A percentile compares a stretch with the other conserved stretches of the same genome.
These are phyloP conservation scores for Rhinoraja longicauda DNA, from an alignment of 2,797 vertebrate genomes.

Conservation along the genomic window DNA sequence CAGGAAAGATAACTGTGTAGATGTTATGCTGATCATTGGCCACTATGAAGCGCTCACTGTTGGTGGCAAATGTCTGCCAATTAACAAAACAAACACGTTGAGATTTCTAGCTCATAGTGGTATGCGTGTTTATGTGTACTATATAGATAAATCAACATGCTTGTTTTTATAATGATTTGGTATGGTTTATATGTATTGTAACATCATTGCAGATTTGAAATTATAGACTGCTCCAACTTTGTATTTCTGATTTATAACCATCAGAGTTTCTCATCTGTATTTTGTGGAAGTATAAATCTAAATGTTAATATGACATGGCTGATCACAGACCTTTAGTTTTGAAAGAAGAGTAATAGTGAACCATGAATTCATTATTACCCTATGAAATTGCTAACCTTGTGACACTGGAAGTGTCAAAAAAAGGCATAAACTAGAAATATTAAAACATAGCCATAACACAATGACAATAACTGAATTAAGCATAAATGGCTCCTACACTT, in stretches of 20 bases:
- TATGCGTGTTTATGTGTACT: no score
- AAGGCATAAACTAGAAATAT: no score
- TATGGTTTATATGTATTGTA: background rate
- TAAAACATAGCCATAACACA: no score
- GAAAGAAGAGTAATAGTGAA: background rate
- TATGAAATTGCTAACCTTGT: background rate
- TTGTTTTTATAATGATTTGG: background rate
- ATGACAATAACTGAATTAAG: no score
- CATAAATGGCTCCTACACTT: no score
- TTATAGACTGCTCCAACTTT: background rate
- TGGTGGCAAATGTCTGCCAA: no score
- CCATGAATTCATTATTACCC: background rate
- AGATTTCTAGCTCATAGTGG: background rate
- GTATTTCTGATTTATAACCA: background rate
- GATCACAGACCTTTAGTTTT: background rate
- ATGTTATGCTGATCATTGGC: no score
- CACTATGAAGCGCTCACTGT: no score
- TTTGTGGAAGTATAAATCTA: background rate
- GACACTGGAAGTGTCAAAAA: no score
- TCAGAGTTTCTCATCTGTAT: background rate
- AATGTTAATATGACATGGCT: background rate
- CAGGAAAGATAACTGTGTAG: no score
- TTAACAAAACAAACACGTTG: background rate
- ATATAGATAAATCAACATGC: background rate
- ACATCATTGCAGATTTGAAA: background rate